phyloP scores from a whole-genome alignment of 92 coral and sea anemone species.

The Epizoanthus scotinus region DNA sequence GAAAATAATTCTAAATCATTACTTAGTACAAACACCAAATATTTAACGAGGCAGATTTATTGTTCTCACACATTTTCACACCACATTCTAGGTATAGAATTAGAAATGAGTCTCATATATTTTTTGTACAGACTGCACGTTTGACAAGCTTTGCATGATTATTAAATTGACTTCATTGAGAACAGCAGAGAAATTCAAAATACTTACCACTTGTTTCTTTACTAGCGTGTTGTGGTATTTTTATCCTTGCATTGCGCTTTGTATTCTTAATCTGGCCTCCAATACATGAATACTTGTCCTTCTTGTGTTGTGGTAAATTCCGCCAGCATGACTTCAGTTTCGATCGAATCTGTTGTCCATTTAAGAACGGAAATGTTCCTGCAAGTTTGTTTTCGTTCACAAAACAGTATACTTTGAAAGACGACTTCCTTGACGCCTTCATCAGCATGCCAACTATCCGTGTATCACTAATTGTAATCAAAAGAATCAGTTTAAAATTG shows the following conservation, averaged over 20 bases:
- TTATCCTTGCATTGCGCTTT: background rate
- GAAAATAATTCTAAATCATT: too few relatives aligned
- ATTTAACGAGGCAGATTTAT: too few relatives aligned
- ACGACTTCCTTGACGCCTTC: conserved; percentile 20
- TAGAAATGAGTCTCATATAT: too few relatives aligned
- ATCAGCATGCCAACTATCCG: background rate
- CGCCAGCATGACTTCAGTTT: conserved; percentile 83
- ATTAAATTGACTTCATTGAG: too few relatives aligned
- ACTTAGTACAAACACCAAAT: too few relatives aligned
- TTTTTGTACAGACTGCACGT: too few relatives aligned
- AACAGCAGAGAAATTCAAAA: too few relatives aligned
- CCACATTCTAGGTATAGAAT: too few relatives aligned
- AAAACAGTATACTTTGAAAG: conserved; percentile 64
- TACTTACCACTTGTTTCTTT: background rate
- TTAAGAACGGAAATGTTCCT: conserved; percentile 82
- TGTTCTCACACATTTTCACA: too few relatives aligned
- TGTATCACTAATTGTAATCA: background rate
- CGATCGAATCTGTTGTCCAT: conserved; percentile 71
- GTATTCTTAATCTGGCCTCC: background rate
- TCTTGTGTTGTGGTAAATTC: conserved; percentile 46
- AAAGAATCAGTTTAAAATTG: background rate
- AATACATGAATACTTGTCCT: conserved; percentile 20
- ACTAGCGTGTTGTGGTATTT: background rate
- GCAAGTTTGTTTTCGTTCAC: conserved; percentile 61
- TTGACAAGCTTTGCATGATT: too few relatives aligned